These are phyloP conservation scores for Leptinotarsa texana DNA, from an alignment of 1,140 invertebrate species.

Conservation along the genomic window DNA sequence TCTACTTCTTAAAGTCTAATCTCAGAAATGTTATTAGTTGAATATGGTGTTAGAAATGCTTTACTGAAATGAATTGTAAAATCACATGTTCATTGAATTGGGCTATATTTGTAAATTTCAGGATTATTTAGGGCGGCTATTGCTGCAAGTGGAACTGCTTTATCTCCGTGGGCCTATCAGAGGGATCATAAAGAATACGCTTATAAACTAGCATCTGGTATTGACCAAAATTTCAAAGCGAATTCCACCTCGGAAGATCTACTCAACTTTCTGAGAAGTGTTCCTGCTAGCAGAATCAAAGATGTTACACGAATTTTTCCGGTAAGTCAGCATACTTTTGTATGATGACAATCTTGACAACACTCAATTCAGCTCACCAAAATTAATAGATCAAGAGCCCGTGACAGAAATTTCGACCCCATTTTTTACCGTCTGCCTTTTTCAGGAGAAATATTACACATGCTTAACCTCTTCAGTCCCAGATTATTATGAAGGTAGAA, in stretches of 20 bases:
- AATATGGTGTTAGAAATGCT: not conserved
- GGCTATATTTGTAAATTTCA: conserved; percentile 11
- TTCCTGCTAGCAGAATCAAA: conserved; percentile 1
- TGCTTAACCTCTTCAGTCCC: too few species aligned
- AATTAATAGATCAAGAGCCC: too few species aligned
- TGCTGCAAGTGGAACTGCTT: conserved; percentile 34
- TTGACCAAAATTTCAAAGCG: not conserved
- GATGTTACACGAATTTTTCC: not conserved
- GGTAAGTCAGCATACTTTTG: not conserved
- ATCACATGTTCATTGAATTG: not conserved
- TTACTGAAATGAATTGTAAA: not conserved
- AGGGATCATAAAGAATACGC: conserved; percentile 17
- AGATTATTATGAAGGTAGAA: too few species aligned
- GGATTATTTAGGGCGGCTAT: conserved; percentile 39
- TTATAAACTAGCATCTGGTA: conserved; percentile 10
- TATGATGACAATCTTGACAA: too few species aligned
- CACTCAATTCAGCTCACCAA: too few species aligned
- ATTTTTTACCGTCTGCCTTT: too few species aligned
- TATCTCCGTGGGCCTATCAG: conserved; percentile 31
- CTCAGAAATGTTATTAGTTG: not conserved
- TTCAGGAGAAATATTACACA: too few species aligned
- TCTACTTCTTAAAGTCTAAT: not conserved
- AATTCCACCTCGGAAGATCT: conserved; percentile 9
- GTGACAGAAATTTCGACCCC: too few species aligned
- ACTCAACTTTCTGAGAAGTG: not conserved